Conservation (phyloP, 2,888 invertebrate genomes). For the Nomada hirtipes region DNA sequence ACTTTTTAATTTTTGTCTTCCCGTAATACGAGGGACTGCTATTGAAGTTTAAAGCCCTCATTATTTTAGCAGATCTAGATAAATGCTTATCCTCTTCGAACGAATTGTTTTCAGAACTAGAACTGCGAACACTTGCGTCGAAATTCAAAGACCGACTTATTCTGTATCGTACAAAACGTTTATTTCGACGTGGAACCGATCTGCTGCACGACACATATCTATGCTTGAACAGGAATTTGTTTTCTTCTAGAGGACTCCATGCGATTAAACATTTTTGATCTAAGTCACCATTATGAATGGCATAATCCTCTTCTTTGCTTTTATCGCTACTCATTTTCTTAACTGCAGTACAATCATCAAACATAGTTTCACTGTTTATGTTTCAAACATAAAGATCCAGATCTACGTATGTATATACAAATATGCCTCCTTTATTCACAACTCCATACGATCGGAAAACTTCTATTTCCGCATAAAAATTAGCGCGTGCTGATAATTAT, state of each 20-base stretch:
- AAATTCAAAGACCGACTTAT: slow-evolving; percentile 77
- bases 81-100: slow-evolving; percentile 67
- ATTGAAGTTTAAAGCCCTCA: slow-evolving; percentile 76
- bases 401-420: background rate
- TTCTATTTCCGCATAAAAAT: background rate
- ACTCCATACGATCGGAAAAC: slow-evolving; percentile 6
- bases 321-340: slow-evolving; percentile 57
- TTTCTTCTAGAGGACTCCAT: slow-evolving; percentile 72
- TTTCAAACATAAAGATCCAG: slow-evolving; percentile 21
- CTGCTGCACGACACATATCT: slow-evolving; percentile 72
- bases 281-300: slow-evolving; percentile 57
- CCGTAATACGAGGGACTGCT: slow-evolving; percentile 68
- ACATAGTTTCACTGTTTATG: slow-evolving; percentile 55
- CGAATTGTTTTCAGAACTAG: slow-evolving; percentile 64
- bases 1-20: slow-evolving; percentile 75
- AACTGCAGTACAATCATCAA: slow-evolving; percentile 58
- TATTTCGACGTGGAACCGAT: slow-evolving; percentile 73
- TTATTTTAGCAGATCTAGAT: slow-evolving; percentile 79
- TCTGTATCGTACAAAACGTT: slow-evolving; percentile 66
- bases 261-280: slow-evolving; percentile 67
- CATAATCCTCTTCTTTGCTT: slow-evolving; percentile 68
- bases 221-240: slow-evolving; percentile 66
- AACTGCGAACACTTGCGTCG: slow-evolving; percentile 64
- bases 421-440: slow-evolving; percentile 4
- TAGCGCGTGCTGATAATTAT: background rate